Evolutionary conservation across 2,797 vertebrate species (phyloP).

Genomic region (Oreortyx pictus): DNA sequence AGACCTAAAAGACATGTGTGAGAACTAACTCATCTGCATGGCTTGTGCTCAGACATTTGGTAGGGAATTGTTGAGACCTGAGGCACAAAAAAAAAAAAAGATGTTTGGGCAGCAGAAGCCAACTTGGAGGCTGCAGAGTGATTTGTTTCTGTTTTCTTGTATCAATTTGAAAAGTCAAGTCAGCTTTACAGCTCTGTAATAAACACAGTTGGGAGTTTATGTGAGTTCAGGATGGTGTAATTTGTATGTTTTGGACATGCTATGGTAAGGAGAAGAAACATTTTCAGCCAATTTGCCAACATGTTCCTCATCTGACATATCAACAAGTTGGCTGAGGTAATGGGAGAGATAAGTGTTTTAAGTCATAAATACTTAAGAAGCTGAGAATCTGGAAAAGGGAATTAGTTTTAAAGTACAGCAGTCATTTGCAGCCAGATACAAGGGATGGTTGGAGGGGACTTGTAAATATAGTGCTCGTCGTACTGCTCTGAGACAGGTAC

Average conservation of each 20-base stretch:
- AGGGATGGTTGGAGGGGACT: not conserved
- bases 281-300: constrained; percentile 43
- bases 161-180: constrained; percentile 36
- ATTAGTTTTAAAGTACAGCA: constrained; percentile 19
- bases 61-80: constrained; percentile 7
- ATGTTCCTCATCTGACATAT: constrained; percentile 26
- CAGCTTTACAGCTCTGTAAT: constrained; percentile 45
- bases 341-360: constrained; percentile 50
- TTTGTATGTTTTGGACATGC: constrained; percentile 46
- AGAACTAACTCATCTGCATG: not conserved
- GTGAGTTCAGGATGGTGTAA: constrained; percentile 32
- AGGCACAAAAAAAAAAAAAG: constrained; percentile 34
- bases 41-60: constrained; percentile 11
- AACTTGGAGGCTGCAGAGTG: constrained; percentile 46
- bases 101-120: constrained; percentile 52
- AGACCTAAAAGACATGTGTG: not conserved
- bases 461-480: accelerated
- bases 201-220: constrained; percentile 49
- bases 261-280: constrained; percentile 23
- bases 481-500: not conserved
- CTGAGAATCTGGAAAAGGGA: constrained; percentile 32
- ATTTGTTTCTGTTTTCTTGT: constrained; percentile 63
- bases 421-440: not conserved
- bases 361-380: constrained; percentile 23
- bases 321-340: constrained; percentile 56